Conservation (phyloP, 1,140 invertebrate species). For the Dermatophagoides farinae region DNA sequence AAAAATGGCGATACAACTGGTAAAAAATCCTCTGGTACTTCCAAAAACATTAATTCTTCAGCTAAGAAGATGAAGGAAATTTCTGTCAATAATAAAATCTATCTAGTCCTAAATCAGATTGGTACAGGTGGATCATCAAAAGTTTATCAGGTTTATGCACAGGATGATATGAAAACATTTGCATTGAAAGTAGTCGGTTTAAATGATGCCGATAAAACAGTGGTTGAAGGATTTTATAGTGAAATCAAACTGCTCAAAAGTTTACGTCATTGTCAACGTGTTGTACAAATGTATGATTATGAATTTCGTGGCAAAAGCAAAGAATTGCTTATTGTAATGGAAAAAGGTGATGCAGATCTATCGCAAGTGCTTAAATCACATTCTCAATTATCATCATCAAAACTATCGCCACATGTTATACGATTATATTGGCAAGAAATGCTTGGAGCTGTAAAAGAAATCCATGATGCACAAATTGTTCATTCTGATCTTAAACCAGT, state of each 20-base stretch:
- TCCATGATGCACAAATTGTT: slow-evolving; percentile 79
- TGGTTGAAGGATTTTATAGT: slow-evolving; percentile 60
- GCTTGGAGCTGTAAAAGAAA: slow-evolving; percentile 68
- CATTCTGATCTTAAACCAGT: slow-evolving; percentile 92
- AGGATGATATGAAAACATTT: slow-evolving; percentile 20
- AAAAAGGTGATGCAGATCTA: slow-evolving; percentile 76
- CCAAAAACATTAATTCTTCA: background rate
- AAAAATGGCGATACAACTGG: background rate
- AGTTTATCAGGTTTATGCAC: slow-evolving; percentile 31
- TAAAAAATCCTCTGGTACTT: background rate
- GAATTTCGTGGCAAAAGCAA: slow-evolving; percentile 28
- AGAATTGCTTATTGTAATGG: slow-evolving; percentile 62
- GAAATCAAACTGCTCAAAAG: slow-evolving; percentile 66
- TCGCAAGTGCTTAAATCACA: slow-evolving; percentile 43
- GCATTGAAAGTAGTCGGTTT: slow-evolving; percentile 49
- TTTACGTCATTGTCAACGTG: slow-evolving; percentile 52
- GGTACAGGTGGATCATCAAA: slow-evolving; percentile 40
- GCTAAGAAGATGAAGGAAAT: background rate
- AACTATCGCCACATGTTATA: slow-evolving; percentile 41
- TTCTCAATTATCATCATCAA: slow-evolving; percentile 32
- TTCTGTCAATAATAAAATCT: slow-evolving; percentile 26
- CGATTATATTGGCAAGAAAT: slow-evolving; percentile 84
- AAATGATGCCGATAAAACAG: slow-evolving; percentile 39
- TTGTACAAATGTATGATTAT: slow-evolving; percentile 68
- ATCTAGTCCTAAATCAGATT: slow-evolving; percentile 27